These are phyloP conservation scores for Drosophila formosana DNA, from an alignment of 2,888 invertebrate species.

Conservation along the genomic window DNA sequence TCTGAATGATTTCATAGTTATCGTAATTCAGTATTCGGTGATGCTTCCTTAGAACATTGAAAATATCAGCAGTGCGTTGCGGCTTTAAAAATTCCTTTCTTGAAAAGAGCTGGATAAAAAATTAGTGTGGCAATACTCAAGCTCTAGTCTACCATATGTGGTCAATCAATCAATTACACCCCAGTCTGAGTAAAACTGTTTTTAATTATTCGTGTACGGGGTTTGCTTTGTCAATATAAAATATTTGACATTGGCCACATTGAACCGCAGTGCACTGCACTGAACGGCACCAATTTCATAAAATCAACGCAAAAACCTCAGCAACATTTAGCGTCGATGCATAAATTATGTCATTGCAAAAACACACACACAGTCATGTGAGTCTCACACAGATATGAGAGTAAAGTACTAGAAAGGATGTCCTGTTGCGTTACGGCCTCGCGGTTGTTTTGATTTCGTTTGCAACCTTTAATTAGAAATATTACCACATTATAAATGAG, in stretches of 20 bases:
- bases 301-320: slow-evolving; percentile 75
- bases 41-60: too few species aligned
- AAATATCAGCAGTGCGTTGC: too few species aligned
- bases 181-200: too few species aligned
- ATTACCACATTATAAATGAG: slow-evolving; percentile 78
- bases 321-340: slow-evolving; percentile 74
- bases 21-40: too few species aligned
- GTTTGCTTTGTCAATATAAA: slow-evolving; percentile 66
- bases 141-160: too few species aligned
- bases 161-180: too few species aligned
- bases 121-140: too few species aligned
- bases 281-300: slow-evolving; percentile 52
- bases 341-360: slow-evolving; percentile 73
- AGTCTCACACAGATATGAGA: neutral
- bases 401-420: slow-evolving; percentile 26
- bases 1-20: too few species aligned
- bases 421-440: slow-evolving; percentile 59
- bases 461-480: slow-evolving; percentile 81
- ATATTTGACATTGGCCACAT: slow-evolving; percentile 53
- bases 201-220: slow-evolving; percentile 68
- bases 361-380: slow-evolving; percentile 9
- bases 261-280: neutral
- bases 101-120: too few species aligned
- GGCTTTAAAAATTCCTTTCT: too few species aligned
- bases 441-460: slow-evolving; percentile 81